These are phyloP conservation scores for Elgaria multicarinata DNA, from an alignment of 2,113 vertebrate genomes.

Conservation along the genomic window DNA sequence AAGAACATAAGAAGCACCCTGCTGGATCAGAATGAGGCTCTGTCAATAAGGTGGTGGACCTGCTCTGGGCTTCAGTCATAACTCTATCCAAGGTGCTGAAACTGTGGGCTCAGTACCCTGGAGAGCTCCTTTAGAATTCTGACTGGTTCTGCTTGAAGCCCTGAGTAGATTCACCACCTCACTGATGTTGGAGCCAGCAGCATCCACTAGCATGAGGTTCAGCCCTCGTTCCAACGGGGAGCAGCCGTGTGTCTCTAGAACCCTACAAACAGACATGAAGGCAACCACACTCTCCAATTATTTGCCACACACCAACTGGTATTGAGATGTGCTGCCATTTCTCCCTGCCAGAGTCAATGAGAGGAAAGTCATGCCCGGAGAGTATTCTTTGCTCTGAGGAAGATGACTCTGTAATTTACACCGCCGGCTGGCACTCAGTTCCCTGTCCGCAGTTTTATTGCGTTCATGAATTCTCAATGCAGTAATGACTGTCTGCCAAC, in stretches of 20 bases:
- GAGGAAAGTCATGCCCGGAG: not conserved
- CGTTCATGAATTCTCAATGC: constrained; percentile 13
- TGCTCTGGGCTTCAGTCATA: too few relatives aligned
- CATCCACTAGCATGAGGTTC: too few relatives aligned
- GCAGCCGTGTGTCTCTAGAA: not conserved
- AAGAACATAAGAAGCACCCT: too few relatives aligned
- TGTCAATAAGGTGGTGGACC: too few relatives aligned
- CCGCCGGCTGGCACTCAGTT: not conserved
- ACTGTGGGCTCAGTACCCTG: too few relatives aligned
- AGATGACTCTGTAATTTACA: constrained; percentile 6
- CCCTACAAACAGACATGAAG: not conserved
- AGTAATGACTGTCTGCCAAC: constrained; percentile 3
- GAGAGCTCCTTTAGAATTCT: too few relatives aligned
- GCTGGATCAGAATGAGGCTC: too few relatives aligned
- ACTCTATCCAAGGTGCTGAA: too few relatives aligned
- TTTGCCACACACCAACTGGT: not conserved
- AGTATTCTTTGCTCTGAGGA: not conserved
- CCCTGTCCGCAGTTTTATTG: not conserved
- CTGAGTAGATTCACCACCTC: too few relatives aligned
- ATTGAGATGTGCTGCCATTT: not conserved
- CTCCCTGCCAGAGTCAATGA: not conserved
- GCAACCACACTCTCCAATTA: not conserved
- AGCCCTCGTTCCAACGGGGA: not conserved
- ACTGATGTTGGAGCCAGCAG: too few relatives aligned
- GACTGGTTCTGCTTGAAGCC: too few relatives aligned